Evolutionary conservation across 1,140 invertebrate species (phyloP).

Genomic region (Drosophila simulans): DNA sequence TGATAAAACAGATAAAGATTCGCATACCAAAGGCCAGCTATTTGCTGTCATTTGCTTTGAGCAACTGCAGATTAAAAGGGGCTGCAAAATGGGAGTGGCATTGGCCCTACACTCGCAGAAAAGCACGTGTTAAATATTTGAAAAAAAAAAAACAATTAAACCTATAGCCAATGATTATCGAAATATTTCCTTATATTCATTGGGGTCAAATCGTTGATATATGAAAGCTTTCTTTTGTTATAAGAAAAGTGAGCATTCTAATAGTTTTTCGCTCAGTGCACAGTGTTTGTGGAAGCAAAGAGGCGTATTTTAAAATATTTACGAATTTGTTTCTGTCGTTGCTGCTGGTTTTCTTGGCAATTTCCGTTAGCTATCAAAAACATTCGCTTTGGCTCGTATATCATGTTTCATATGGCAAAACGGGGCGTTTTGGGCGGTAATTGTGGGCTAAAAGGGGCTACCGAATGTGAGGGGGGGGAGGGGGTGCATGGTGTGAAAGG

Average conservation of each 20-base stretch:
- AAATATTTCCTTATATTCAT: too few relatives aligned
- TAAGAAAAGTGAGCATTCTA: too few relatives aligned
- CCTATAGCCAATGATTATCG: background rate
- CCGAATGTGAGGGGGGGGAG: background rate
- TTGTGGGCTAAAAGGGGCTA: background rate
- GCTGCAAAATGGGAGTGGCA: background rate
- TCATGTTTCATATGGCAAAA: constrained; percentile 33
- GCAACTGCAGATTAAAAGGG: constrained; percentile 22
- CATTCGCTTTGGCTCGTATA: constrained; percentile 53
- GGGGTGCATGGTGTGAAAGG: background rate
- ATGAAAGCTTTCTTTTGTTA: too few relatives aligned
- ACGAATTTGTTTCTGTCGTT: constrained; percentile 52
- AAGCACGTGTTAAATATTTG: background rate
- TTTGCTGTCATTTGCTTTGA: constrained; percentile 54
- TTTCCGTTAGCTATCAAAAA: constrained; percentile 71
- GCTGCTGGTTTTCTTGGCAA: constrained; percentile 66
- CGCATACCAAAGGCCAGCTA: constrained; percentile 24
- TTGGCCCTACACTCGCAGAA: background rate
- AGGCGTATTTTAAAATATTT: constrained; percentile 57
- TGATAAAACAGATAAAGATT: constrained; percentile 39
- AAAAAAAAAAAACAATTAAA: background rate
- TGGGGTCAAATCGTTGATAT: too few relatives aligned
- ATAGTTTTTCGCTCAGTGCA: background rate
- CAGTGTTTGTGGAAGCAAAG: constrained; percentile 10
- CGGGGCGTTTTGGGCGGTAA: background rate